Conservation (phyloP, 2,113 vertebrate species). For the Lethenteron reissneri region DNA sequence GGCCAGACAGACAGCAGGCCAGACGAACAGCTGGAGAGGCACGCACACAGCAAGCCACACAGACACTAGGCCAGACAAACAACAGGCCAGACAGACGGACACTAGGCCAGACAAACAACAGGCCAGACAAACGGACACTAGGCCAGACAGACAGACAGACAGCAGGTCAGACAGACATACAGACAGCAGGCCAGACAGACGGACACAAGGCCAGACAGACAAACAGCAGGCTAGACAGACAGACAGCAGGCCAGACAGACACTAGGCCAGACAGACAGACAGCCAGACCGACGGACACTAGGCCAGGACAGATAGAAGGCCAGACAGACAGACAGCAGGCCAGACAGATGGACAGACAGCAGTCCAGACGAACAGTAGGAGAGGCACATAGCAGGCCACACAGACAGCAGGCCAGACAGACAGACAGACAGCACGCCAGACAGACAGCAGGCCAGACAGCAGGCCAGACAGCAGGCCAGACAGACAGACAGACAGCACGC, state of each 20-base stretch:
- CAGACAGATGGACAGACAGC: background rate
- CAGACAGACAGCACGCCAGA: slow-evolving; percentile 3
- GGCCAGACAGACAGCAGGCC: background rate
- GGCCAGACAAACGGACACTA: background rate
- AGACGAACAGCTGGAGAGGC: no score
- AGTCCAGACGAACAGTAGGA: background rate
- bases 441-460: background rate
- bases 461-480: background rate
- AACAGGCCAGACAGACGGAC: background rate
- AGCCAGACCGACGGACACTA: background rate
- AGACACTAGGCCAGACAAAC: background rate
- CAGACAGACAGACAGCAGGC: background rate
- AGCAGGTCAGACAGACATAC: background rate
- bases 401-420: background rate
- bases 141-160: background rate
- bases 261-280: background rate
- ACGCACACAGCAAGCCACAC: background rate
- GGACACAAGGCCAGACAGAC: background rate
- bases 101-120: background rate
- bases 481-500: no score
- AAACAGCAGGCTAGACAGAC: background rate
- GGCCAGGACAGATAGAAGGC: background rate
- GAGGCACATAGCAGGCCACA: background rate
- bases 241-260: background rate
- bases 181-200: background rate